Percentiles rank a stretch among this genome's conserved stretches.
phyloP scores from a whole-genome alignment of 1,140 invertebrate species.

The Diplogasteroides magnus region DNA sequence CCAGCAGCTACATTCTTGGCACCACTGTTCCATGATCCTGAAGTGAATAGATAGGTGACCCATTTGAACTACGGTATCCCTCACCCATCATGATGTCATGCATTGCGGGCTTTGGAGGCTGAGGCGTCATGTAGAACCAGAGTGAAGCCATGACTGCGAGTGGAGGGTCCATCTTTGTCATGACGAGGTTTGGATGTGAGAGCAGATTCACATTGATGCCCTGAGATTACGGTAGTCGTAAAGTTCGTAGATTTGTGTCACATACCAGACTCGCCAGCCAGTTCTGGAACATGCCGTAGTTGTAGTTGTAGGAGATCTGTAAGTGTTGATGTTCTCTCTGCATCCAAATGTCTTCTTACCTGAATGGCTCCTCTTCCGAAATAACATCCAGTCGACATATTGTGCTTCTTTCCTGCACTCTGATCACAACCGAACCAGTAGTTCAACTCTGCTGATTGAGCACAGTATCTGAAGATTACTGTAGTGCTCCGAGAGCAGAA shows the following conservation, averaged over 20 bases:
- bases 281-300: slow-evolving; percentile 49
- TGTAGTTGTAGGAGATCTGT: slow-evolving; percentile 54
- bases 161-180: slow-evolving; percentile 52
- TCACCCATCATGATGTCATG: slow-evolving; percentile 52
- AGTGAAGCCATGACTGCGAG: slow-evolving; percentile 50
- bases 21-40: slow-evolving; percentile 45
- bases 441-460: slow-evolving; percentile 33
- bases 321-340: not conserved
- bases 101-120: slow-evolving; percentile 54
- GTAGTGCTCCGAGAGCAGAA: no score
- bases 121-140: slow-evolving; percentile 55
- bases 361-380: slow-evolving; percentile 53
- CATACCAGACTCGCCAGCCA: slow-evolving; percentile 12
- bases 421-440: slow-evolving; percentile 41
- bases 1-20: slow-evolving; percentile 38
- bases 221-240: no score
- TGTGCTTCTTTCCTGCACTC: not conserved
- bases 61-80: not conserved
- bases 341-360: slow-evolving; percentile 4
- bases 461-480: slow-evolving; percentile 37
- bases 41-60: not conserved
- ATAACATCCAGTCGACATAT: slow-evolving; percentile 44
- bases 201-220: slow-evolving; percentile 44
- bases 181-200: slow-evolving; percentile 47
- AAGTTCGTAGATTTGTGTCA: not conserved